Conservation (phyloP, 64 coral and sea anemone species). For the Dendrophyllia cribrosa region DNA sequence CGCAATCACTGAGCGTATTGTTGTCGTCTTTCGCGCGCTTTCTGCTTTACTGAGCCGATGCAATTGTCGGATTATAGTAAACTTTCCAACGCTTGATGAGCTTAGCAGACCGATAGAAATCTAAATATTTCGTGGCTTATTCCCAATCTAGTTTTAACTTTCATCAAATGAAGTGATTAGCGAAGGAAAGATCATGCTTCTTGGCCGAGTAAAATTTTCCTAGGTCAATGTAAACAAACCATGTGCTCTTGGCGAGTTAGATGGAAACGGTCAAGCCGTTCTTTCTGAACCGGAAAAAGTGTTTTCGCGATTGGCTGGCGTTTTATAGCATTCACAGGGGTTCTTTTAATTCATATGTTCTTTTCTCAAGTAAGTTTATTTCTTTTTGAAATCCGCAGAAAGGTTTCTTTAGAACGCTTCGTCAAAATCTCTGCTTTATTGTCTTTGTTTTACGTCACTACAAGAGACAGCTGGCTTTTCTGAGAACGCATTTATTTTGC, state of each 20-base stretch:
- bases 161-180: constrained; percentile 9
- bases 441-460: constrained; percentile 46
- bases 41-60: constrained; percentile 12
- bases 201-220: neutral
- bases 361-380: neutral
- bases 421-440: constrained; percentile 30
- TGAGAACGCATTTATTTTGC: constrained; percentile 22
- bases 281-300: neutral
- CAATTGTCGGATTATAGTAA: constrained; percentile 2
- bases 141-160: neutral
- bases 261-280: neutral
- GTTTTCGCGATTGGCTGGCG: neutral
- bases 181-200: constrained; percentile 5
- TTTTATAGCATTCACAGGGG: neutral
- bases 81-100: neutral
- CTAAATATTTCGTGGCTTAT: neutral
- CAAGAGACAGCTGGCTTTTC: constrained; percentile 32
- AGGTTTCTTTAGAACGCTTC: neutral
- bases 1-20: constrained; percentile 36
- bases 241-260: constrained; percentile 11
- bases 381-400: neutral
- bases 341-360: neutral
- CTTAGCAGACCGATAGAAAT: neutral
- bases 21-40: constrained; percentile 24
- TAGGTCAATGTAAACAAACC: constrained; percentile 69